Base-by-base conservation (phyloP, 2,113 vertebrate species). In the Antigone vipio region DNA sequence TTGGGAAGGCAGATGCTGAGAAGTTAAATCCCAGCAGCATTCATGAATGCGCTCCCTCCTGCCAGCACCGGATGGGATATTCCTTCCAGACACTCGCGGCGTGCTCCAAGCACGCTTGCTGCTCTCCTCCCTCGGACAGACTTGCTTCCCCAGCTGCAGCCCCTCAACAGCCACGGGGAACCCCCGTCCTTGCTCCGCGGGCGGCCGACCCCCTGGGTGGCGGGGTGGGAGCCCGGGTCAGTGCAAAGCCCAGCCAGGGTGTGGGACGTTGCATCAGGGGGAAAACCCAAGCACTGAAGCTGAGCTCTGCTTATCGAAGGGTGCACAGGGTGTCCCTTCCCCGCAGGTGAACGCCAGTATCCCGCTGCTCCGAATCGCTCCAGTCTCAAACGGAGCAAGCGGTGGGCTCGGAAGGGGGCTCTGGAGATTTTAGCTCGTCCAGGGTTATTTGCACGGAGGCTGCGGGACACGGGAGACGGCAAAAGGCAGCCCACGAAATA, bases 31-130 rank as follows among this genome's bases (percentile, higher is more conserved):
- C 93, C 94, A 92, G 74, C 95, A 96, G 95, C 88, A 75, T 94
- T 95, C 27, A 18, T 93, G 95, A 96, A 96, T 96, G 79, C 1
- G 3, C 60, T 88, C 29, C 21, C 67, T 77, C n/a, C 95, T 93
- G 95, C 95, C 96, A 96, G 90, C n/a, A 68, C 90, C 92, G 82
- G 90, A 95, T 96, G 88, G 92, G 93, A 93, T 88, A 63, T 77
- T 94, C 82, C 88, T 92, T 93, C 95, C 92, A 88, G 92, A 27
- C 23, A 2, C 89, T 88, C 0, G 1, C 13, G 0, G 55, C 0
- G 29, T 0, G 5, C 91, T 96, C 91, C 93, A 87, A 72, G 84
- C 87, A 58, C 11, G 9, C 75, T 53, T 4, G 35, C 88, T 2
- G 24, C 76, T 86, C 69, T 74, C 83, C 67, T 81, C 81, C 64